Evolutionary conservation across 2,113 vertebrate genomes (phyloP).

Genomic region (Menidia beryllina): DNA sequence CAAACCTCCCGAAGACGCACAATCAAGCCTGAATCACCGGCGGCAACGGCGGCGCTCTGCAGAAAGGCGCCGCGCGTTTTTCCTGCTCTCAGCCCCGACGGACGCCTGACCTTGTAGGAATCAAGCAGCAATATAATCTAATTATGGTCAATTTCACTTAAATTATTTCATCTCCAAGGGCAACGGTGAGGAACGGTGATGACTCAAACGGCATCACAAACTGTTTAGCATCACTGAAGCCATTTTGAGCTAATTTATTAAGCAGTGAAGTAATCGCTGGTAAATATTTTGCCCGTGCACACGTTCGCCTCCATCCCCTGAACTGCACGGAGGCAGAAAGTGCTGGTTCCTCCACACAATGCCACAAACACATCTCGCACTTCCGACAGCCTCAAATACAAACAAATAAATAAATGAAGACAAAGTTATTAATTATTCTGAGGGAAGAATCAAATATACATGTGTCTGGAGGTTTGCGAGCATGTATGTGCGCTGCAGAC

Average conservation of each 20-base stretch:
- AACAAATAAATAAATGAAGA: constrained; percentile 81
- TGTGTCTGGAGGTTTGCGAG: constrained; percentile 64
- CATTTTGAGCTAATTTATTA: no score
- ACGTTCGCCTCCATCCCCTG: constrained; percentile 27
- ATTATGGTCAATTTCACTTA: constrained; percentile 39
- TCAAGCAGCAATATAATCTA: constrained; percentile 32
- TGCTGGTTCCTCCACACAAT: constrained; percentile 23
- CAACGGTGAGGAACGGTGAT: background rate
- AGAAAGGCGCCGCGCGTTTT: background rate
- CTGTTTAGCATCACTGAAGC: no score
- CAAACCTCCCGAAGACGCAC: constrained; percentile 19
- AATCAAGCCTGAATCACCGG: constrained; percentile 47
- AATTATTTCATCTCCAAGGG: constrained; percentile 29
- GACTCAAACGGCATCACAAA: no score
- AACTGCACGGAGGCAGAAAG: constrained; percentile 44
- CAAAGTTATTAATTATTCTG: constrained; percentile 77
- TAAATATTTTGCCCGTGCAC: no score
- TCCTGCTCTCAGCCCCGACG: constrained; percentile 3
- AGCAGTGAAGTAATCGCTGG: no score
- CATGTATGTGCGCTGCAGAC: constrained; percentile 8
- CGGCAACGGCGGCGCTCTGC: background rate
- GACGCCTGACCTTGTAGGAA: constrained; percentile 31
- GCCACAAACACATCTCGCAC: constrained; percentile 33
- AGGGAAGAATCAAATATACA: constrained; percentile 76
- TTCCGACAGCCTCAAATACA: constrained; percentile 73